These are phyloP conservation scores for Druon quercuslanigerum DNA, from an alignment of 1,140 invertebrate genomes.

Conservation along the genomic window DNA sequence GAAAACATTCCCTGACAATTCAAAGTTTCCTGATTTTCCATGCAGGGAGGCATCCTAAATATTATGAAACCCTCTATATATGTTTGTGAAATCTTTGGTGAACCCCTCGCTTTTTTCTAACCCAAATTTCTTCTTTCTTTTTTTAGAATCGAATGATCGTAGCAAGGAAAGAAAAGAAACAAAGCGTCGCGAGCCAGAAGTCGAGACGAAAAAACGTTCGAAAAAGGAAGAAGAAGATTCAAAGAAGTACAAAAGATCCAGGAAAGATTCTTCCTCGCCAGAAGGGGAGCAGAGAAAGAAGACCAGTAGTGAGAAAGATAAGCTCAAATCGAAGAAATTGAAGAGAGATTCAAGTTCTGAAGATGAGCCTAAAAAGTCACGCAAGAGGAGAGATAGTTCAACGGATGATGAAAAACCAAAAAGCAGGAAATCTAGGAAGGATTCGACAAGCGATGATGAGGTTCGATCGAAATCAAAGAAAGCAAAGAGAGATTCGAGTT, in stretches of 20 bases:
- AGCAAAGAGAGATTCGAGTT: constrained; percentile 68
- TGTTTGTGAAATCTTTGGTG: too few species aligned
- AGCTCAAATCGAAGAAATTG: constrained; percentile 74
- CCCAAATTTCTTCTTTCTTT: constrained; percentile 36
- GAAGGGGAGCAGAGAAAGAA: constrained; percentile 79
- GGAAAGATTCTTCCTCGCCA: constrained; percentile 80
- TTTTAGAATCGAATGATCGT: constrained; percentile 61
- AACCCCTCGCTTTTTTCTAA: constrained; percentile 13
- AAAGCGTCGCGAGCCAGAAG: constrained; percentile 72
- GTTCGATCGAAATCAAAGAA: constrained; percentile 64
- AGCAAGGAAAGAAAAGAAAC: constrained; percentile 68
- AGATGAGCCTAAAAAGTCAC: constrained; percentile 73
- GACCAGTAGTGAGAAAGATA: constrained; percentile 75
- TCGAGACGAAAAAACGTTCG: constrained; percentile 71
- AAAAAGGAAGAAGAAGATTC: constrained; percentile 73
- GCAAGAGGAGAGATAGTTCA: constrained; percentile 70
- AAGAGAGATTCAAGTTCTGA: constrained; percentile 78
- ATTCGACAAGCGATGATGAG: constrained; percentile 72
- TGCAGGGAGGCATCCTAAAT: too few species aligned
- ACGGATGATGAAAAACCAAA: constrained; percentile 71
- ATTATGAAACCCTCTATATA: too few species aligned
- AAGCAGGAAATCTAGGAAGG: constrained; percentile 75
- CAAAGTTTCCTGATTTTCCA: too few species aligned
- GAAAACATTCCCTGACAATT: too few species aligned
- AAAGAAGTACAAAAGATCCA: constrained; percentile 75